Base-by-base conservation (phyloP, 1,140 invertebrate species). In the Cherax destructor region DNA sequence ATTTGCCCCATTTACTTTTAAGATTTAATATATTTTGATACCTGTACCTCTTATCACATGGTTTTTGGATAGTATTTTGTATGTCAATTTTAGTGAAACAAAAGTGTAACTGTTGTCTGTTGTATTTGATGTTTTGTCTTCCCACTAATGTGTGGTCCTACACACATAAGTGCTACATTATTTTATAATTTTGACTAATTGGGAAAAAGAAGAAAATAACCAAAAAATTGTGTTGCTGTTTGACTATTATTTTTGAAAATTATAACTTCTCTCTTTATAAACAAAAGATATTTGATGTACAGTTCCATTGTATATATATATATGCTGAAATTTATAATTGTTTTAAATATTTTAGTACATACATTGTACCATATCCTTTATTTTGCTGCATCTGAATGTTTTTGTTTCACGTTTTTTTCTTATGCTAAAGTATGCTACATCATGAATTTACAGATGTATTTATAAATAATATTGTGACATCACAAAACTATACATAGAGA, bases 11-110 rank as follows among this genome's bases (percentile, higher is more conserved):
- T 74, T 74, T 74, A 74, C 69, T 74, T 74, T 74, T 74, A 74
- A 74, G 69, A 74, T 74, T 74, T 74, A 74, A 74, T 6, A 74
- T 74, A 74, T 74, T 74, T 74, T 74, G 69, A 74, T 74, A 74
- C 24, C 21, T 74, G 30, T 74, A 74, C 24, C 21, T 74, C 69
- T 74, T 74, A 74, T 74, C 69, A 74, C 24, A 74, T 74, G 69
- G 69, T 74, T 74, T 74, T 56, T 69, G 24, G 69, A n/a, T 30
- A 30, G 30, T n/a, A 30, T 9, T 74, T 74, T 74, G 30, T 74
- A 74, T 74, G 11, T 9, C n/a, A 74, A 11, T 74, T 74, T 74
- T 24, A 74, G 3, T 74, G 69, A 74, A 30, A 74, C 69, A 74
- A 74, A 74, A 74, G 69, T 21, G 24, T 74, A 74, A 74, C 69